Evolutionary conservation across 2,113 vertebrate species (phyloP).

Genomic region (Sus scrofa): T2T-Sscrofa CM000824.6:197903001-197903500

Average conservation of each 20-base stretch:
- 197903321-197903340: too few species aligned
- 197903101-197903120: neutral
- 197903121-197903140: too few species aligned
- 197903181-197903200: too few species aligned
- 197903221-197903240: too few species aligned
- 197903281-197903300: too few species aligned
- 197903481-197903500: neutral
- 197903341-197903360: too few species aligned
- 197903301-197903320: too few species aligned
- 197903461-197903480: neutral
- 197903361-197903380: too few species aligned
- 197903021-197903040: neutral
- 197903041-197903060: neutral
- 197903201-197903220: too few species aligned
- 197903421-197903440: neutral
- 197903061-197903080: neutral
- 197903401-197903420: neutral
- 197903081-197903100: neutral
- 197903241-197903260: too few species aligned
- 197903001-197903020: neutral
- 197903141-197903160: neutral
- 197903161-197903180: neutral
- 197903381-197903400: neutral
- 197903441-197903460: neutral
- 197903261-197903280: too few species aligned